Conservation (phyloP, 2,797 vertebrate species). For the Leuciscus waleckii region DNA sequence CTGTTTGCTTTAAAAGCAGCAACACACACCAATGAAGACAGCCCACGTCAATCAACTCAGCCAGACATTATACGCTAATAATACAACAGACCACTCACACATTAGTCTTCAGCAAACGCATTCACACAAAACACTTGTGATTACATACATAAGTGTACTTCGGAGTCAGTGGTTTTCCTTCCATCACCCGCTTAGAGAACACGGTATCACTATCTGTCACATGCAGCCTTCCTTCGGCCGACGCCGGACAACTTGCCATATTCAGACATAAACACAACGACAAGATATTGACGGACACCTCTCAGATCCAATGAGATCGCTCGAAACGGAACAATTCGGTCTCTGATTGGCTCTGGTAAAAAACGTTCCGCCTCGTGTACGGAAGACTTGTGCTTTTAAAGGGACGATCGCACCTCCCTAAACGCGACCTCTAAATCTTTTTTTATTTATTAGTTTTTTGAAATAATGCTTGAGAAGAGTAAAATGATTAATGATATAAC, state of each 20-base stretch:
- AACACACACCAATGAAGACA: not conserved
- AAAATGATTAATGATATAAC: not conserved
- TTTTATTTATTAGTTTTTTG: not conserved
- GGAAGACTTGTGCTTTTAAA: slow-evolving; percentile 43
- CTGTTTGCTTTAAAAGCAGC: not conserved
- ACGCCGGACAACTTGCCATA: slow-evolving; percentile 31
- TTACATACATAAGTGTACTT: slow-evolving; percentile 80
- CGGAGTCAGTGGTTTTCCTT: slow-evolving; percentile 74
- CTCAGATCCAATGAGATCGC: slow-evolving; percentile 29
- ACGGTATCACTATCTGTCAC: slow-evolving; percentile 75
- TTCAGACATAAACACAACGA: slow-evolving; percentile 35
- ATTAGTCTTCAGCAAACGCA: not conserved
- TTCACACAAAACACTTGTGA: slow-evolving; percentile 11
- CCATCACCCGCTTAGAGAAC: slow-evolving; percentile 79
- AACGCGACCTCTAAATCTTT: not conserved
- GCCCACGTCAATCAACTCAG: not conserved
- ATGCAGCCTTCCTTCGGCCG: slow-evolving; percentile 66
- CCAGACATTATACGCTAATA: not conserved
- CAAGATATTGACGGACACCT: slow-evolving; percentile 15
- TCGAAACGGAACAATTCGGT: not conserved
- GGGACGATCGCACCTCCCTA: not conserved
- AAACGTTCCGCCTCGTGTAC: slow-evolving; percentile 3
- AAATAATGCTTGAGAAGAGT: not conserved
- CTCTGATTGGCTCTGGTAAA: slow-evolving; percentile 27
- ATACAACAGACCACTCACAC: not conserved